Conservation (phyloP, 2,797 vertebrate species). For the Okamejei kenojei region DNA sequence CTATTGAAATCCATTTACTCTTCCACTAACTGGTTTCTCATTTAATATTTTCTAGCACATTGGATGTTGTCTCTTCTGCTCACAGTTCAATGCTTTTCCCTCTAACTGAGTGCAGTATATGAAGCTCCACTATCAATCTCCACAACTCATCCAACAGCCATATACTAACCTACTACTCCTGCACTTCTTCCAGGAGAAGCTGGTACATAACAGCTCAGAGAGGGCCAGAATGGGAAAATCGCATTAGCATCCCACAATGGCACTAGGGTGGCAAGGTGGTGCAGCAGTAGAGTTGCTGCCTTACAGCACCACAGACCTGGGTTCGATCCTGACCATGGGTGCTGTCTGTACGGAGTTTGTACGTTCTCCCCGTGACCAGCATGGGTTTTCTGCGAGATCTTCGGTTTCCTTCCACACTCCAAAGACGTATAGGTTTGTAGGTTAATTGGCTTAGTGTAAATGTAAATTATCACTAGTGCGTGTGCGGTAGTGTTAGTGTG, state of each 20-base stretch:
- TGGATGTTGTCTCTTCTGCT: not conserved
- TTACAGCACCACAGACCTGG: too few species aligned
- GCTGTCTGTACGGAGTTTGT: too few species aligned
- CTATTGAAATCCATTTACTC: not conserved
- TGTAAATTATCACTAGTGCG: too few species aligned
- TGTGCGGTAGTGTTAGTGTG: too few species aligned
- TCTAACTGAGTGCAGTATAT: not conserved
- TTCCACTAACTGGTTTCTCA: not conserved
- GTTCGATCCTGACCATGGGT: too few species aligned
- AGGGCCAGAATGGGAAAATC: not conserved
- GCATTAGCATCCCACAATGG: not conserved
- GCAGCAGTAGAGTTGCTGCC: too few species aligned
- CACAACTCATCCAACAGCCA: not conserved
- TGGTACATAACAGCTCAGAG: not conserved
- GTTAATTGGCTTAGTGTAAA: too few species aligned
- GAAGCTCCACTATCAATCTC: not conserved
- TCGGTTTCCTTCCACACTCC: too few species aligned
- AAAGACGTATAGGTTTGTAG: too few species aligned
- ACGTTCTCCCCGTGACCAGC: too few species aligned
- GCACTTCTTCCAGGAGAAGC: not conserved
- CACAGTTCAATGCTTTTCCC: not conserved
- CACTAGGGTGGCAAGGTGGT: too few species aligned
- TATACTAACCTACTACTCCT: not conserved
- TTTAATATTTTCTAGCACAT: not conserved
- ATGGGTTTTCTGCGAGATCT: too few species aligned